phyloP scores from a whole-genome alignment of 2,888 invertebrate genomes.

The Callyntrura guangdongensis region DNA sequence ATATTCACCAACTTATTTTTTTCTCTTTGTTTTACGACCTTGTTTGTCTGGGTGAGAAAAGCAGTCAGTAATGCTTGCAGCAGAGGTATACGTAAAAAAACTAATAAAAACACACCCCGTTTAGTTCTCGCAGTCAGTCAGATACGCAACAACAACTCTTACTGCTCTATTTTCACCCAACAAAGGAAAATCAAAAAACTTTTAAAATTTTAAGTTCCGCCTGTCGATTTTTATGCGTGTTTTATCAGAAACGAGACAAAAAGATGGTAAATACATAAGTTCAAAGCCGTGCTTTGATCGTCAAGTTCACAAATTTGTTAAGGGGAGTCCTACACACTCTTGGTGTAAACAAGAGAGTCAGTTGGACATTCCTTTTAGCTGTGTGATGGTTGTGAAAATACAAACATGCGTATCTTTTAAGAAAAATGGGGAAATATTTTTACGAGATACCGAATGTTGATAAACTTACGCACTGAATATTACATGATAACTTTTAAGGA shows the following conservation, averaged over 20 bases:
- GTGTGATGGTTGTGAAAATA: not conserved
- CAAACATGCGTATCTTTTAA: not conserved
- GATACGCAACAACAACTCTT: not conserved
- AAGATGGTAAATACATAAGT: not conserved
- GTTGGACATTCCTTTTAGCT: too few relatives aligned
- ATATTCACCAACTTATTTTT: not conserved
- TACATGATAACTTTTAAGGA: not conserved
- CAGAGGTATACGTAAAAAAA: not conserved
- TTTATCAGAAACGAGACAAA: not conserved
- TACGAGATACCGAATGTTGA: not conserved
- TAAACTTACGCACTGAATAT: not conserved
- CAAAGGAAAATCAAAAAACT: not conserved
- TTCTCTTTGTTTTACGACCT: constrained; percentile 19
- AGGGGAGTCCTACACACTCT: not conserved
- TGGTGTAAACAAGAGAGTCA: not conserved
- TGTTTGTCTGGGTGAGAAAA: constrained; percentile 36
- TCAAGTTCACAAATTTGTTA: constrained; percentile 12
- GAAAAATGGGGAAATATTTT: not conserved
- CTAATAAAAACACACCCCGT: not conserved
- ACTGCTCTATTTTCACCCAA: constrained; percentile 28
- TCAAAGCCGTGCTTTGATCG: not conserved
- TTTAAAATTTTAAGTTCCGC: constrained; percentile 5
- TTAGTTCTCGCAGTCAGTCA: not conserved
- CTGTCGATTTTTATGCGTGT: constrained; percentile 24
- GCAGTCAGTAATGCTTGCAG: not conserved